Evolutionary conservation across 2,113 vertebrate species (phyloP).

Genomic region (Nothocercus julius): DNA sequence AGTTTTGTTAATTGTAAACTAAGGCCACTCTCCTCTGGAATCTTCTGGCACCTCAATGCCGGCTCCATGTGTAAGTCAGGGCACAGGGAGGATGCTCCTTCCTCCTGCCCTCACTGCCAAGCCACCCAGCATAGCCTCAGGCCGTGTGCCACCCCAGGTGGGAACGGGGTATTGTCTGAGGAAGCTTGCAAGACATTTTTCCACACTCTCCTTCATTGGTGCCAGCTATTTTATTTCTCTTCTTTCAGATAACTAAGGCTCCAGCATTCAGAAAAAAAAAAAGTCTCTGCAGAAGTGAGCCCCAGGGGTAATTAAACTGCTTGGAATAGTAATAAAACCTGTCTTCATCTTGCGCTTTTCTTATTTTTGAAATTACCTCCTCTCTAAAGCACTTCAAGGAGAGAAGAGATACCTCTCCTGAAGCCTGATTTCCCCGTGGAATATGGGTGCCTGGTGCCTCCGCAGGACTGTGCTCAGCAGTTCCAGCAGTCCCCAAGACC

Average conservation of each 20-base stretch:
- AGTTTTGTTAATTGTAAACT: neutral
- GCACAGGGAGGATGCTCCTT: accelerated
- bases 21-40: neutral
- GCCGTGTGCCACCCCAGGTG: accelerated
- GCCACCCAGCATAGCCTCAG: neutral
- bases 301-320: neutral
- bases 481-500: accelerated
- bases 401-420: neutral
- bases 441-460: neutral
- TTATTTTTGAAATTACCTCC: neutral
- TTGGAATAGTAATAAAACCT: neutral
- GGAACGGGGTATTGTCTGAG: neutral
- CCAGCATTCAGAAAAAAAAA: neutral
- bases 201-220: neutral
- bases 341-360: neutral
- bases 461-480: neutral
- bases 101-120: neutral
- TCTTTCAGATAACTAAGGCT: neutral
- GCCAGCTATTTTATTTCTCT: neutral
- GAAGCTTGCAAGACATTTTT: neutral
- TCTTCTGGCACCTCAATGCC: neutral
- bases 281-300: neutral
- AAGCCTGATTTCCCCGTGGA: accelerated
- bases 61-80: neutral
- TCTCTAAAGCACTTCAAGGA: neutral